Percentiles rank a stretch among this genome's conserved stretches.
Evolutionary conservation across 2,113 vertebrate species (phyloP).

Genomic region (Brachyistius frenatus): DNA sequence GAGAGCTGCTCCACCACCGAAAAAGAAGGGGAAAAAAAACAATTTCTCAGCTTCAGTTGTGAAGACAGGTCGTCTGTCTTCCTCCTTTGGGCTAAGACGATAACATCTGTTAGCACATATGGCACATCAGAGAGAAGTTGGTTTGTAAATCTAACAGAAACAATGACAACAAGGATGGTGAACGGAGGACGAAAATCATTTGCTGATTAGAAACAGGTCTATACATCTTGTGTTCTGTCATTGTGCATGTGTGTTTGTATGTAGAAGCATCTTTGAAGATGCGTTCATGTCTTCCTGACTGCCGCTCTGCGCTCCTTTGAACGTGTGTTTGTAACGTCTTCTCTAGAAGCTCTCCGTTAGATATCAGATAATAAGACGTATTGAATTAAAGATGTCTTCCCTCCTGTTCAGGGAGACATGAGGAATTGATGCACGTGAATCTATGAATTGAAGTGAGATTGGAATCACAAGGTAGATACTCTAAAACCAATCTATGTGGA

Average conservation of each 20-base stretch:
- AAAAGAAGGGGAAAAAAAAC: neutral
- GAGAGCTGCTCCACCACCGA: constrained; percentile 5
- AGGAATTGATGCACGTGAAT: constrained; percentile 24
- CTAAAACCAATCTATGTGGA: constrained; percentile 52
- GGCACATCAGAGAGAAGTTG: constrained; percentile 71
- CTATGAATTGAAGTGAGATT: constrained; percentile 49
- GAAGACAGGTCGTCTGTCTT: constrained; percentile 84
- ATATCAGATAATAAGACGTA: constrained; percentile 30
- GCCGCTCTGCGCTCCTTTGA: neutral
- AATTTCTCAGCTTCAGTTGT: constrained; percentile 80
- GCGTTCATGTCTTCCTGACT: constrained; percentile 11
- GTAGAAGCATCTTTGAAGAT: neutral
- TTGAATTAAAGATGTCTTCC: constrained; percentile 45
- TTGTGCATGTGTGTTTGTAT: neutral
- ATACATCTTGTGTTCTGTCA: constrained; percentile 52
- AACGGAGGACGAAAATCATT: constrained; percentile 65
- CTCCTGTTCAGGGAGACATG: constrained; percentile 35
- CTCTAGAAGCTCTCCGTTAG: constrained; percentile 2
- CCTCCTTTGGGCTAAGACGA: constrained; percentile 74
- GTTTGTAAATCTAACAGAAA: constrained; percentile 80
- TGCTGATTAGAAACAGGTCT: constrained; percentile 62
- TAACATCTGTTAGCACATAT: constrained; percentile 84
- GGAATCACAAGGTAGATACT: constrained; percentile 41
- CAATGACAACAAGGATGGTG: constrained; percentile 71
- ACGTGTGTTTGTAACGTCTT: neutral